Percentiles rank a stretch among this genome's conserved stretches.
Conservation (phyloP, 2,888 invertebrate species). For the Stenodera caucasica region DNA sequence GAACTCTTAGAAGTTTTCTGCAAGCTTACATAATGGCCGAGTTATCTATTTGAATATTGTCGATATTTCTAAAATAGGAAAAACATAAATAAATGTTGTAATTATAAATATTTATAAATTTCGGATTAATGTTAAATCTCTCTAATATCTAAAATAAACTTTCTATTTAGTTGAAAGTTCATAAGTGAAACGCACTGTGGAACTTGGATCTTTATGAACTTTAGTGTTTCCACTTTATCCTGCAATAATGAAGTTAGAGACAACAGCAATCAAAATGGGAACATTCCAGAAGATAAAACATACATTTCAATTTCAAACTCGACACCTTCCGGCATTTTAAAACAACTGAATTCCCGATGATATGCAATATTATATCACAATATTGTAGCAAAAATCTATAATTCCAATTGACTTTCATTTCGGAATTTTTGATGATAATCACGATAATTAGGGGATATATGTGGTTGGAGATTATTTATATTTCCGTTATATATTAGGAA, state of each 20-base stretch:
- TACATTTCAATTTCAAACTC: slow-evolving; percentile 28
- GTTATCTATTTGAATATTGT: slow-evolving; percentile 17
- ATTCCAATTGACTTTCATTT: not conserved
- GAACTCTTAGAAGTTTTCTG: slow-evolving; percentile 22
- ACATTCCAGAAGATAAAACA: slow-evolving; percentile 34
- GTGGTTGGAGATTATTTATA: slow-evolving; percentile 10
- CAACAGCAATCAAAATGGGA: slow-evolving; percentile 35
- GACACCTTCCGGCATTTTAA: slow-evolving; percentile 19
- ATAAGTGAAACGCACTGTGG: slow-evolving; percentile 33
- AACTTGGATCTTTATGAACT: slow-evolving; percentile 35
- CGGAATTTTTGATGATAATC: too few species aligned
- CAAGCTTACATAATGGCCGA: slow-evolving; percentile 16
- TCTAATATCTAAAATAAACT: slow-evolving; percentile 27
- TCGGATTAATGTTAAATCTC: slow-evolving; percentile 24
- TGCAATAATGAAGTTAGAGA: slow-evolving; percentile 34
- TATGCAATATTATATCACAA: too few species aligned
- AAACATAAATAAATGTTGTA: too few species aligned
- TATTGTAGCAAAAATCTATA: too few species aligned
- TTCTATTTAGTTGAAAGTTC: slow-evolving; percentile 31
- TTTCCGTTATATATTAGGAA: slow-evolving; percentile 13
- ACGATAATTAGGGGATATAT: not conserved
- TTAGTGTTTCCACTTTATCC: slow-evolving; percentile 34
- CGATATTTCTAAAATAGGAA: not conserved
- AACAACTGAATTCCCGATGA: not conserved
- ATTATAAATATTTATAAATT: slow-evolving; percentile 23